Evolutionary conservation across 2,113 vertebrate genomes (phyloP).

Genomic region (Thinocorus orbignyianus): DNA sequence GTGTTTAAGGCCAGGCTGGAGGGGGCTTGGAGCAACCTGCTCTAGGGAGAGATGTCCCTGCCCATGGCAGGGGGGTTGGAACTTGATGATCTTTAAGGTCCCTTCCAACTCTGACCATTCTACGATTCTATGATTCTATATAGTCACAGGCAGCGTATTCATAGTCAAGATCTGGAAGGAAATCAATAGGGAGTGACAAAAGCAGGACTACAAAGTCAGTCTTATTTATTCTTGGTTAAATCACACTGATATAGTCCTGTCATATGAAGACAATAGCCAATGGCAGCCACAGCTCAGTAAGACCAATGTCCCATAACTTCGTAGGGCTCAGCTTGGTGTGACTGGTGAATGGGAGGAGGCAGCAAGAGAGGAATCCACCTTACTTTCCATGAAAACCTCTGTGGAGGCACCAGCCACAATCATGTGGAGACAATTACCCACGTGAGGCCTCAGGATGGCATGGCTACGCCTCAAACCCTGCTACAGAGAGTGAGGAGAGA

Average conservation of each 20-base stretch:
- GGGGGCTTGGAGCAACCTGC: too few species aligned
- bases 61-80: too few species aligned
- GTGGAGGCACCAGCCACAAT: background rate
- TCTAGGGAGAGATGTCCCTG: too few species aligned
- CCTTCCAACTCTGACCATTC: too few species aligned
- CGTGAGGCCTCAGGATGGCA: fast-evolving
- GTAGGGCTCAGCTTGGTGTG: background rate
- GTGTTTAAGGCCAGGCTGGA: too few species aligned
- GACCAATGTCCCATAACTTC: background rate
- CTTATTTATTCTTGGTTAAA: background rate
- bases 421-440: fast-evolving
- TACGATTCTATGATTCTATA: too few species aligned
- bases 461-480: fast-evolving
- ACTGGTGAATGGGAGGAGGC: background rate
- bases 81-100: too few species aligned
- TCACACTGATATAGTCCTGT: background rate
- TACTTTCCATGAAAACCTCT: background rate
- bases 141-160: background rate
- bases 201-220: background rate
- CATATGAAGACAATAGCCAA: background rate
- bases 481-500: background rate
- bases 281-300: fast-evolving
- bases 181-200: background rate
- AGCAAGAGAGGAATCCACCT: background rate
- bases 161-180: background rate